phyloP scores from a whole-genome alignment of 2,797 vertebrate genomes.

The Gastrophryne carolinensis region DNA sequence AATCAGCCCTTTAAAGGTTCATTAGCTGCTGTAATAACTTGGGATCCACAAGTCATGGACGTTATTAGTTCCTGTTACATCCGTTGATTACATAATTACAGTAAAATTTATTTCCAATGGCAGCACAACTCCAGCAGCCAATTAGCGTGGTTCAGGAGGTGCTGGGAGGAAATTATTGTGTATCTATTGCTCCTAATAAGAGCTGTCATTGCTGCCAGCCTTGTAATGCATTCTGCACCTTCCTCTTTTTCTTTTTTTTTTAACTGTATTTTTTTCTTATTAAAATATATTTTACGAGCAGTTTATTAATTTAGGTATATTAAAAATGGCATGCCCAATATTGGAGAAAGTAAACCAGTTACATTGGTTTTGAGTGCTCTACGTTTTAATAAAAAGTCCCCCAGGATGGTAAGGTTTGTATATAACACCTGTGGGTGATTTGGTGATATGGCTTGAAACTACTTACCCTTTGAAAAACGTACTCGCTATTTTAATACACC shows the following conservation, averaged over 20 bases:
- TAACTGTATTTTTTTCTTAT: no score
- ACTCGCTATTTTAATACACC: no score
- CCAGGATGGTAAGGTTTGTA: no score
- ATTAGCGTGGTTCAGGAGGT: constrained; percentile 56
- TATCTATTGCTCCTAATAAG: constrained; percentile 51
- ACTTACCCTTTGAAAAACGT: no score
- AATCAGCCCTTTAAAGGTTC: constrained; percentile 57
- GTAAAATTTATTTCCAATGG: constrained; percentile 56
- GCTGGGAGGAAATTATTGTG: constrained; percentile 46
- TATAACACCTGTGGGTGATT: no score
- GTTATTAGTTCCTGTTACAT: constrained; percentile 56
- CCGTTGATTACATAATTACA: constrained; percentile 54
- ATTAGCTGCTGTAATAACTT: constrained; percentile 55
- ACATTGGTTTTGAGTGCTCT: no score
- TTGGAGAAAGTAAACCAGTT: no score
- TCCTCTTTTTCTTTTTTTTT: not conserved
- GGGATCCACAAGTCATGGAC: constrained; percentile 51
- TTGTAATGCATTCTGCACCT: not conserved
- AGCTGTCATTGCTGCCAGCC: constrained; percentile 11
- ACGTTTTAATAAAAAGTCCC: no score
- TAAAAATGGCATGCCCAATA: no score
- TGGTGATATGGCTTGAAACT: no score
- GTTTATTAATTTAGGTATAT: no score
- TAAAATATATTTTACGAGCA: no score
- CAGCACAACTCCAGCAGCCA: constrained; percentile 52